phyloP scores from a whole-genome alignment of 2,113 vertebrate genomes.

The Osmerus mordax region DNA sequence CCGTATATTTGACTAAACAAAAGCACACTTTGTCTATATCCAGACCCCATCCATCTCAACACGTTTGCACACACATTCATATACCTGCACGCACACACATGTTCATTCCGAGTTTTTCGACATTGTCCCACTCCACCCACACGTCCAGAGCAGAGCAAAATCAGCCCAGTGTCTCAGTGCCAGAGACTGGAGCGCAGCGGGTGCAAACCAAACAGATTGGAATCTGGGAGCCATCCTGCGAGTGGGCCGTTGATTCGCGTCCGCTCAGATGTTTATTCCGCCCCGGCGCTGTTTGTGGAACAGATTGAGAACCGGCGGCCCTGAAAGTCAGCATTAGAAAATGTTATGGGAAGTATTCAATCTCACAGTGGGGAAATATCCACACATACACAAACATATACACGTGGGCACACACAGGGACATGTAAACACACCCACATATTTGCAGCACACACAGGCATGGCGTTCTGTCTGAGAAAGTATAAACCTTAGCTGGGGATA shows the following conservation, averaged over 20 bases:
- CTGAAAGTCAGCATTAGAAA: conserved; percentile 31
- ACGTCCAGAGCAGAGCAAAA: conserved; percentile 22
- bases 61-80: neutral
- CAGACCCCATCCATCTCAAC: too few relatives aligned
- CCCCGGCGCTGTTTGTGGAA: conserved; percentile 43
- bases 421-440: neutral
- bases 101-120: conserved; percentile 25
- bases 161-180: conserved; percentile 23
- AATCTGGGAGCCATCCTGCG: conserved; percentile 13
- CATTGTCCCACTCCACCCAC: conserved; percentile 23
- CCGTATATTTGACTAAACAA: too few relatives aligned
- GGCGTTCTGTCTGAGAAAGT: conserved; percentile 9
- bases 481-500: conserved; percentile 29
- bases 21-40: too few relatives aligned
- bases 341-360: conserved; percentile 29
- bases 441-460: neutral
- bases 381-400: neutral
- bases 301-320: conserved; percentile 32
- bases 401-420: neutral
- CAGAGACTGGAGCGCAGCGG: neutral
- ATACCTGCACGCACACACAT: too few relatives aligned
- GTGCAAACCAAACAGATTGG: conserved; percentile 28
- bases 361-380: conserved; percentile 24
- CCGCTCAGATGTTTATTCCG: conserved; percentile 35
- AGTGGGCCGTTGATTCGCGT: conserved; percentile 20